Base-by-base conservation (phyloP, 2,113 vertebrate species). In the Lepus americanus region DNA sequence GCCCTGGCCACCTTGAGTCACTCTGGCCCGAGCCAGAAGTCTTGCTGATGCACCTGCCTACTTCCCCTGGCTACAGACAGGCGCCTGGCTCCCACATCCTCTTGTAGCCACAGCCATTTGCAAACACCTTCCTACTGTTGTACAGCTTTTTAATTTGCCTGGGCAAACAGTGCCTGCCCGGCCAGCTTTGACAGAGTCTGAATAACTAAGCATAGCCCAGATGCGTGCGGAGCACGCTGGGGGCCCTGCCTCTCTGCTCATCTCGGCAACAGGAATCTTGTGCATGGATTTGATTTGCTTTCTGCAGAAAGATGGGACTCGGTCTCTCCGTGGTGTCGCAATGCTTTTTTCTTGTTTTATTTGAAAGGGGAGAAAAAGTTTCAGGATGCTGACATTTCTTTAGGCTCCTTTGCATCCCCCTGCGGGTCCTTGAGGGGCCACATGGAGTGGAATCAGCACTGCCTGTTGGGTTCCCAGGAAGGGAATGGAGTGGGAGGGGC, bases 221-320 rank as follows among this genome's bases (percentile, higher is more conserved):
- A 29, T 1, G 1, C 29, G 33, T 3, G 1, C 10, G 0, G 19
- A 23, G 36, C 6, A 9, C 6, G 20, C 17, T 4, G 0, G 17
- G 53, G 39, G 64, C 64, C 55, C 1, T 1, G 8, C 19, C 36
- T 94, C 81, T 74, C 49, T 59, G 67, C 19, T 49, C 27, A 1
- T 10, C 19, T 5, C 1, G 14, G 67, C 77, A 33, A 39, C 2
- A 5, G 8, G 67, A n/a, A 9, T 59, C 51, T 77, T 19, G 27
- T 10, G 11, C 39, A 1, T 0, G 7, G 0, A 6, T 16, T 36
- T 74, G 69, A n/a, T 66, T 74, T 49, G 49, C 81, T 74, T 94
- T 64, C 36, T 27, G 51, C 49, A 39, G 63, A 55, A 53, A 63
- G n/a, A 53, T 16, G 22, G 44, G 25, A 23, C 29, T 22, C 90